Base-by-base conservation (phyloP, 2,797 vertebrate genomes). In the Acanthis flammea region DNA sequence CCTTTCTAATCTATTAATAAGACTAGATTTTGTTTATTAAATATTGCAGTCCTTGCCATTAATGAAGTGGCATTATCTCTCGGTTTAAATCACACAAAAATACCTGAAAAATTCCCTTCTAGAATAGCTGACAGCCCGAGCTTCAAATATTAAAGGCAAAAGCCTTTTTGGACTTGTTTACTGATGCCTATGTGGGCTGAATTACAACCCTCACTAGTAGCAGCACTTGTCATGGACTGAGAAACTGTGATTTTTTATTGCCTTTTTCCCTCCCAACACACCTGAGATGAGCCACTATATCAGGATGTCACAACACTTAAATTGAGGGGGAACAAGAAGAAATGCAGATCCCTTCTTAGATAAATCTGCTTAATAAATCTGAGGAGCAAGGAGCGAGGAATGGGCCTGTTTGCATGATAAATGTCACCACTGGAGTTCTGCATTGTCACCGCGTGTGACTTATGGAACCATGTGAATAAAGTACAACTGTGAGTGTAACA, bases 351-450 rank as follows among this genome's bases (percentile, higher is more conserved):
- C 30, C 50, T 33, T 88, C 65, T 78, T 78, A 70, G 73, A 93
- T 92, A 88, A 86, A 94, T 81, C 88, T 80, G 1, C 62, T 86
- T 65, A 82, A 92, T 94, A 88, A 88, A 96, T 94, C 80, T 58
- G 83, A 86, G 89, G 73, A 70, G 75, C 2, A 3, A 79, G 48
- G 50, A 86, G 80, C 61, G 6, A 72, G 54, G 73, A 72, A 47
- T 41, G 61, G 70, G 44, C 51, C 81, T 77, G 78, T 82, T 90
- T 76, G 51, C 18, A 1, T 90, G 91, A 94, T 63, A 55, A 85
- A 95, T 86, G 77, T 61, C 91, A 57, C 66, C n/a, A 1, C 30
- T 66, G 28, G 8, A 48, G 39, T 45, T 60, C 71, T 58, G 41
- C 0, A 0, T 37, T 81, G 73, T 65, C 70, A 10, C 60, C 53